Conservation (phyloP, 2,888 invertebrate genomes). For the Leptopilina myrica region DNA sequence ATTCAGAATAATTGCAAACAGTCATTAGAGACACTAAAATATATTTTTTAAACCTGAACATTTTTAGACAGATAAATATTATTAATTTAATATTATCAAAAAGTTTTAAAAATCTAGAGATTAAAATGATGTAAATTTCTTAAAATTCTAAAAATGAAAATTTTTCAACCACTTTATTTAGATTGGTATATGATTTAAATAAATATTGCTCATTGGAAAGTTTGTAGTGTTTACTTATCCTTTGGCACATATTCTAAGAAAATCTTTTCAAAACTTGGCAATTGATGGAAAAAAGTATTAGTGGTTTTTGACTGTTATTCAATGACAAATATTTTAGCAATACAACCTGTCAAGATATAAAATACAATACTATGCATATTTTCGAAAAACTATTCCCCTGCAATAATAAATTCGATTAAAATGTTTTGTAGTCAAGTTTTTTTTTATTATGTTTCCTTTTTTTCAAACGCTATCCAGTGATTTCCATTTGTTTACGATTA, state of each 20-base stretch:
- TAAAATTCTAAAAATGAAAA: background rate
- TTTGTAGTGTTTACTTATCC: background rate
- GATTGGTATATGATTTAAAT: background rate
- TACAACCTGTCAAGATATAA: background rate
- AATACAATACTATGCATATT: background rate
- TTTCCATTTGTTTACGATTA: conserved; percentile 20
- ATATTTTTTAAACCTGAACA: too few relatives aligned
- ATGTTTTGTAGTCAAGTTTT: too few relatives aligned
- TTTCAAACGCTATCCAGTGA: background rate
- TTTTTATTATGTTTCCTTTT: background rate
- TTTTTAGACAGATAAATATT: too few relatives aligned
- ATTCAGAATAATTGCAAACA: background rate
- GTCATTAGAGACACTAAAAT: too few relatives aligned
- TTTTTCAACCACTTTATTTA: background rate
- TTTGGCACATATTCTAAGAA: background rate
- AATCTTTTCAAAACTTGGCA: conserved; percentile 22
- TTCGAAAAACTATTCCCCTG: too few relatives aligned
- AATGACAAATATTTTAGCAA: conserved; percentile 16
- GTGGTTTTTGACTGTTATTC: background rate
- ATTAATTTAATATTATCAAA: too few relatives aligned
- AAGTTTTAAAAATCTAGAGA: too few relatives aligned
- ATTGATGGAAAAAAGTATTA: background rate
- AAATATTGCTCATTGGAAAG: background rate
- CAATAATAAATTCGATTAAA: too few relatives aligned
- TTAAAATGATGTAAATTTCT: background rate